Conservation (phyloP, 2,797 vertebrate species). For the Clangula hyemalis region DNA sequence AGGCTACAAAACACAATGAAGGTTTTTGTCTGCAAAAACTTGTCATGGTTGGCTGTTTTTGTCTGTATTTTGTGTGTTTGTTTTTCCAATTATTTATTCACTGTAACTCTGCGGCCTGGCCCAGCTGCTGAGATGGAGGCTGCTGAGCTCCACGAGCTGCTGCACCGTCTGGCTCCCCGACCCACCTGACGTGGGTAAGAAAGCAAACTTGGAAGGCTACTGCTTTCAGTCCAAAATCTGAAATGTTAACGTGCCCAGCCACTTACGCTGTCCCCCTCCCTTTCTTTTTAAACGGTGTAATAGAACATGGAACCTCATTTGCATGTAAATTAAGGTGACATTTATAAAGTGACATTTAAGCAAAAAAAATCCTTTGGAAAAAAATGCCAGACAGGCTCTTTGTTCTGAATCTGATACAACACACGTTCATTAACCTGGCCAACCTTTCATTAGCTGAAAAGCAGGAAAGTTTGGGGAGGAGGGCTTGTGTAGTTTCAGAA, state of each 20-base stretch:
- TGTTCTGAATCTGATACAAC: neutral
- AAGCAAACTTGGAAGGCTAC: neutral
- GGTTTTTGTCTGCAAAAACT: neutral
- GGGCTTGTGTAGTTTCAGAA: neutral
- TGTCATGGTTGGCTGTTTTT: neutral
- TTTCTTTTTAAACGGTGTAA: neutral
- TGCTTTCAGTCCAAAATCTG: neutral
- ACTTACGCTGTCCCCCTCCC: neutral
- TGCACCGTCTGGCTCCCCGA: accelerated
- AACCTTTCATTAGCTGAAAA: neutral
- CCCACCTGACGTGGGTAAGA: neutral
- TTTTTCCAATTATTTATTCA: neutral
- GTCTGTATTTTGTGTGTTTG: too few relatives aligned
- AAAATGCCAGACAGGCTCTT: neutral
- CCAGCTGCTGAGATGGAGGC: neutral
- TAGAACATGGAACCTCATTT: neutral
- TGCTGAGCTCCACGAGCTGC: neutral
- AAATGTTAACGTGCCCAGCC: neutral
- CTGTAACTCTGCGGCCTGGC: neutral
- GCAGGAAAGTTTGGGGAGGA: neutral
- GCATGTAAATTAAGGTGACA: neutral
- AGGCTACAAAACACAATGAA: neutral
- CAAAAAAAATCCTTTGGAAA: neutral
- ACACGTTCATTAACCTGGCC: neutral
- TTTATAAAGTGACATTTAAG: slow-evolving; percentile 12